Evolutionary conservation across 2,888 invertebrate species (phyloP), one percentile per base, ranked within the genome.

Genomic region (Cerastoderma edule): DNA sequence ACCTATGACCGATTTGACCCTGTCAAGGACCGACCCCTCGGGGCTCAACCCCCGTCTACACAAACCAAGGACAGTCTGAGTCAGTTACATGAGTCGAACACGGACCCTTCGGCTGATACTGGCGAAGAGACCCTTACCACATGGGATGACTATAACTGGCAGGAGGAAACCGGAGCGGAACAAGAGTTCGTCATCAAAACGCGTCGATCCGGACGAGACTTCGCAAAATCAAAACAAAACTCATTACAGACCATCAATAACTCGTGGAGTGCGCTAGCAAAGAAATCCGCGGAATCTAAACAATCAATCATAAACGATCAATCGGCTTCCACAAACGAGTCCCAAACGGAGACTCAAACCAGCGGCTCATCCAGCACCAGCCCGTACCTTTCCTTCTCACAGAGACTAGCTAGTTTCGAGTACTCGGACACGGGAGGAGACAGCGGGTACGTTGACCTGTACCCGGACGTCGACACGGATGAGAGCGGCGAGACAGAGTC

Each of bases 131-230:
- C 82, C 10, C 66, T 82, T 44, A 79, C 82, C 35, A 78, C 83
- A 10, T 86, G 86, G 86, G 86, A 80, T 24, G 82, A 83, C 22
- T 83, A 81, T 68, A 79, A 74, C 32, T 84, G 83, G 83, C 83
- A 84, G 67, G 86, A 86, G 54, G 85, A 86, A 56, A 67, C 73
- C 22, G 83, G 82, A 27, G 76, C 78, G 22, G 84, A 84, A 57
- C 67, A 80, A 22, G 54, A 72, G n/a, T 69, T 71, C 35, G 77
- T 78, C 10, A 70, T 86, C 39, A 80, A 84, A 60, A 83, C 86
- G 6, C 48, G 83, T 22, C 67, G 86, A 33, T 69, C 74, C 35
- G 83, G 78, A 0, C 69, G 73, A 54, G 86, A 86, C 71, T 86
- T 86, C 70, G 68, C 72, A n/a, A 56, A 68, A n/a, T 2, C 33